A percentile compares a stretch with the other conserved stretches of the same genome.
These are phyloP conservation scores for Cryptoprocta ferox DNA, from an alignment of 2,797 vertebrate species.

Conservation along the genomic window DNA sequence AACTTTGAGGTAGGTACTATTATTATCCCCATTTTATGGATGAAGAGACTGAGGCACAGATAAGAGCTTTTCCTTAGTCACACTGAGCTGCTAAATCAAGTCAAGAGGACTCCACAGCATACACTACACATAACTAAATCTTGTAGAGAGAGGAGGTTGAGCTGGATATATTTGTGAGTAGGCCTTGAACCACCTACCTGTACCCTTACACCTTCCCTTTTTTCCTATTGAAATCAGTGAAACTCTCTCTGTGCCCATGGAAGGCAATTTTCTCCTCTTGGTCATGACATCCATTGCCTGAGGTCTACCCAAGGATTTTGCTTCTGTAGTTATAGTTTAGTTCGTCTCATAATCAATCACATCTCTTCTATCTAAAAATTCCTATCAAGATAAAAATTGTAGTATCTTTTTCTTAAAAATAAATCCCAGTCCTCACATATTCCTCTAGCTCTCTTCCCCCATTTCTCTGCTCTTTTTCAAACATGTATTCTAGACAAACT, in stretches of 20 bases:
- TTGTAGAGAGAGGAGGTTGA: neutral
- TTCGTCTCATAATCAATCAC: neutral
- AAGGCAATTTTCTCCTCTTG: neutral
- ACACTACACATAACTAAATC: neutral
- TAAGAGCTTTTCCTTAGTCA: neutral
- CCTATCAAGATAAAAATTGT: neutral
- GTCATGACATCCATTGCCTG: neutral
- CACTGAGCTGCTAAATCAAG: neutral
- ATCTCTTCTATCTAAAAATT: constrained; percentile 3
- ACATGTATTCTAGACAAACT: neutral
- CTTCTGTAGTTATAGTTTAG: neutral
- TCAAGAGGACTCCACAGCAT: neutral
- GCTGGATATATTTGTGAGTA: neutral
- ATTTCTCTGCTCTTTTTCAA: neutral
- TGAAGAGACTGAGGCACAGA: neutral
- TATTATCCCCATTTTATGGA: neutral
- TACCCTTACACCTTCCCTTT: neutral
- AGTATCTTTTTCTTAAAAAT: neutral
- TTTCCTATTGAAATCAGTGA: neutral
- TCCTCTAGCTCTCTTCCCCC: neutral
- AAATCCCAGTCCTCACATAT: neutral
- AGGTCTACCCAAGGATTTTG: neutral
- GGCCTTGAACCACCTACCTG: neutral
- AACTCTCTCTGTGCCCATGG: neutral
- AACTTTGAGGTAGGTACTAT: neutral